A percentile compares a stretch with the other conserved stretches of the same genome.
Evolutionary conservation across 1,140 invertebrate species (phyloP).

Genomic region (Manduca sexta): DNA sequence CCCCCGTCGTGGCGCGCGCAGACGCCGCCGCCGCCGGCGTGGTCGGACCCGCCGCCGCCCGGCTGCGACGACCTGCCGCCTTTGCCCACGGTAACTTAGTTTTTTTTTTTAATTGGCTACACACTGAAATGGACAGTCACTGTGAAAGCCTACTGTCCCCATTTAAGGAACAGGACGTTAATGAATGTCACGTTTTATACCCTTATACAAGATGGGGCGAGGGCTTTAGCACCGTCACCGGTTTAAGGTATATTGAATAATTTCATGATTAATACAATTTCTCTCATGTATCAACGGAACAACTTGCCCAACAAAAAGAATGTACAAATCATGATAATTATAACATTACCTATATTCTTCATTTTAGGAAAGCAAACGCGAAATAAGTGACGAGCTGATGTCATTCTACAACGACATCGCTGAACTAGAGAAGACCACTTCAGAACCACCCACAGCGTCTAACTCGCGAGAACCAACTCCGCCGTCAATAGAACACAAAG

Average conservation of each 20-base stretch:
- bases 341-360: neutral
- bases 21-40: slow-evolving; percentile 23
- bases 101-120: neutral
- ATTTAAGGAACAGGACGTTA: no score
- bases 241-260: no score
- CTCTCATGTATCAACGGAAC: no score
- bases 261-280: no score
- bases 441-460: slow-evolving; percentile 16
- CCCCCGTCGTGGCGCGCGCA: slow-evolving; percentile 38
- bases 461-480: slow-evolving; percentile 17
- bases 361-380: slow-evolving; percentile 36
- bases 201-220: no score
- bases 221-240: no score
- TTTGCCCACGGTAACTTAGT: slow-evolving; percentile 3
- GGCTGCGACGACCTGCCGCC: slow-evolving; percentile 26
- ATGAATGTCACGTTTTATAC: no score
- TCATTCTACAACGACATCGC: slow-evolving; percentile 64
- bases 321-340: no score
- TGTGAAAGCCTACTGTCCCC: no score
- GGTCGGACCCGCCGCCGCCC: slow-evolving; percentile 33
- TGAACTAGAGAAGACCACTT: slow-evolving; percentile 35
- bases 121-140: no score
- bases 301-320: no score
- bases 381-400: slow-evolving; percentile 50
- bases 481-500: slow-evolving; percentile 10